phyloP scores from a whole-genome alignment of 37 sponge, comb jelly and placozoan species.

The Tethya wilhelma region DNA sequence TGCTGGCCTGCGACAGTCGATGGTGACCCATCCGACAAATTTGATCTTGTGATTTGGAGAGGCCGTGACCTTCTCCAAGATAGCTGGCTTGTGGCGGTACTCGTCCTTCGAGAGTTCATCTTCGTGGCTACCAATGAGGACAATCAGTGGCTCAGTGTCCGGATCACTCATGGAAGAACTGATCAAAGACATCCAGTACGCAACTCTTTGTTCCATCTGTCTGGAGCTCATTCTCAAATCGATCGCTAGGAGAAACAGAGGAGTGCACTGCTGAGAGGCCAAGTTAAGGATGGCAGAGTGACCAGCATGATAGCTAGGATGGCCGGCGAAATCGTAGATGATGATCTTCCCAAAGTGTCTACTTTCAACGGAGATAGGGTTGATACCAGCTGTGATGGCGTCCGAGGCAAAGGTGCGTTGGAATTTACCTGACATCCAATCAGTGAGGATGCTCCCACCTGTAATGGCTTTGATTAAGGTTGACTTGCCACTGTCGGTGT shows the following conservation, averaged over 20 bases:
- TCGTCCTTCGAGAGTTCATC: conserved; percentile 29
- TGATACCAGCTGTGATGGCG: conserved; percentile 4
- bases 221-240: conserved; percentile 8
- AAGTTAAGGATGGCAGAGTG: conserved; percentile 31
- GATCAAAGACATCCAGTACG: conserved; percentile 19
- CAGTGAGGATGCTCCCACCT: conserved; percentile 15
- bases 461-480: conserved; percentile 30
- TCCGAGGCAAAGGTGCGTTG: not conserved
- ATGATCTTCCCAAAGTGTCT: conserved; percentile 23
- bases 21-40: conserved; percentile 7
- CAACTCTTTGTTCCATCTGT: not conserved
- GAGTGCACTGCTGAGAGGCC: not conserved
- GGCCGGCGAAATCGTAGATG: conserved; percentile 41
- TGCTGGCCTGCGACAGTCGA: conserved; percentile 19
- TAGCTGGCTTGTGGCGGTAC: conserved; percentile 3
- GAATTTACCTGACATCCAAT: conserved; percentile 22
- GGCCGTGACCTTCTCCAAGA: conserved; percentile 1
- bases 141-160: not conserved
- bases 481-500: conserved; percentile 14
- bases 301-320: conserved; percentile 24
- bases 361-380: conserved; percentile 14
- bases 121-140: conserved; percentile 35
- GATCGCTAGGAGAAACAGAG: conserved; percentile 16
- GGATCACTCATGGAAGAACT: not conserved
- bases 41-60: not conserved